Conservation (phyloP, 2,888 invertebrate species). For the Caenorhabditis japonica region DNA sequence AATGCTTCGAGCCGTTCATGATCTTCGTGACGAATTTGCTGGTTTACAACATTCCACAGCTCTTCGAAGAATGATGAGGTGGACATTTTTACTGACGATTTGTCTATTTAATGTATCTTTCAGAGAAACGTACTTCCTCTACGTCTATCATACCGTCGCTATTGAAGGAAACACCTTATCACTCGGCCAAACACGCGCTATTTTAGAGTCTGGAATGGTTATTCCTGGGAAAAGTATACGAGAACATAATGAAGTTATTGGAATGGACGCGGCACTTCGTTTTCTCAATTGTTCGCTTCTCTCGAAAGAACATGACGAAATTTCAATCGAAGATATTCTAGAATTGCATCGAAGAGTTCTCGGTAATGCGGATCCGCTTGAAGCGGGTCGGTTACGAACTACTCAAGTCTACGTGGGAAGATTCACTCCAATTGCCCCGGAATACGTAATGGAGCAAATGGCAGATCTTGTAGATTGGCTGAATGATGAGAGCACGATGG, state of each 20-base stretch:
- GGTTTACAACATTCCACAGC: conserved; percentile 81
- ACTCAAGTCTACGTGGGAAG: conserved; percentile 81
- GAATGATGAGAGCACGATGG: conserved; percentile 86
- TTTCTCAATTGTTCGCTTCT: conserved; percentile 85
- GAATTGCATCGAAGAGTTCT: conserved; percentile 92
- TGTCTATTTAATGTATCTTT: conserved; percentile 79
- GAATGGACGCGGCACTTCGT: conserved; percentile 92
- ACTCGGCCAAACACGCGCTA: conserved; percentile 86
- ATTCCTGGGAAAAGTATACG: conserved; percentile 89
- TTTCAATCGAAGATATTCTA: conserved; percentile 84
- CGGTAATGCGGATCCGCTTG: conserved; percentile 93
- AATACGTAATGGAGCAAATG: conserved; percentile 87
- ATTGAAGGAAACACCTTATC: conserved; percentile 98
- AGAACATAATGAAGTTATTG: conserved; percentile 89
- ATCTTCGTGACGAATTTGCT: conserved; percentile 54
- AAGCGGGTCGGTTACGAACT: conserved; percentile 89
- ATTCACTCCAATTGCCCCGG: conserved; percentile 91
- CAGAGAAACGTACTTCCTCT: conserved; percentile 92
- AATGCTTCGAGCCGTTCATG: conserved; percentile 86
- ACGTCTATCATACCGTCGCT: conserved; percentile 95
- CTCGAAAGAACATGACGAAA: conserved; percentile 80
- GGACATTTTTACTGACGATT: neutral
- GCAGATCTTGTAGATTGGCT: conserved; percentile 91
- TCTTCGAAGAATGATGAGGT: conserved; percentile 87
- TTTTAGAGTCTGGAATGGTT: conserved; percentile 88